These are phyloP conservation scores for Catocala sponsa DNA, from an alignment of 2,888 invertebrate genomes.

Conservation along the genomic window DNA sequence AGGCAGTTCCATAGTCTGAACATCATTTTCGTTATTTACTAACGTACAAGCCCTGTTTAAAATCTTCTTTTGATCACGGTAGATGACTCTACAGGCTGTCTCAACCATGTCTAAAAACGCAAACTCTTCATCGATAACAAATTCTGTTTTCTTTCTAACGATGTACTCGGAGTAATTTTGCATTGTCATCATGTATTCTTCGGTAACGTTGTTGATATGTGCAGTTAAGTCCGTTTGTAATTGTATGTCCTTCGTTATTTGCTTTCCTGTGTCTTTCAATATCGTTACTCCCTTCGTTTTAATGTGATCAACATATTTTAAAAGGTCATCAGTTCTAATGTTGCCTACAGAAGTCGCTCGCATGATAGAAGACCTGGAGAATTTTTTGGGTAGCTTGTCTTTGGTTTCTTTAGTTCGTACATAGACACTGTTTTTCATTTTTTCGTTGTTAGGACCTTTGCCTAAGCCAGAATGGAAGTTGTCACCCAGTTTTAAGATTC, in stretches of 20 bases:
- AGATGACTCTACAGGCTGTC: slow-evolving; percentile 43
- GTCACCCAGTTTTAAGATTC: slow-evolving; percentile 17
- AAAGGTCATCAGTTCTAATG: slow-evolving; percentile 1
- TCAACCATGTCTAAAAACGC: slow-evolving; percentile 52
- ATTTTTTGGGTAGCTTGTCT: slow-evolving; percentile 7
- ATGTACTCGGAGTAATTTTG: slow-evolving; percentile 27
- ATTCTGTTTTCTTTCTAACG: neutral
- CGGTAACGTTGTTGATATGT: neutral
- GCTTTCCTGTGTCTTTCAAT: neutral
- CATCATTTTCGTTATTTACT: neutral
- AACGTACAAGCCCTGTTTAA: slow-evolving; percentile 35
- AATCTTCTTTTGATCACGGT: slow-evolving; percentile 36
- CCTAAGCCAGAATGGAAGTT: slow-evolving; percentile 7
- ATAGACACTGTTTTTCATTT: neutral
- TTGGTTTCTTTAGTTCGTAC: slow-evolving; percentile 9
- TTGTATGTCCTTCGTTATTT: slow-evolving; percentile 18
- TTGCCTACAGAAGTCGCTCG: slow-evolving; percentile 1
- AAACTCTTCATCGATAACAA: slow-evolving; percentile 44
- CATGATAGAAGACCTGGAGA: neutral
- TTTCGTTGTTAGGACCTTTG: neutral
- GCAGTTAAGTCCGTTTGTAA: slow-evolving; percentile 14
- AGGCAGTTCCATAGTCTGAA: neutral
- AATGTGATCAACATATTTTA: slow-evolving; percentile 20
- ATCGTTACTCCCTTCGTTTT: slow-evolving; percentile 15
- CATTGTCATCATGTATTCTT: slow-evolving; percentile 21